These are phyloP conservation scores for Pseudococcus jackbeardsleyi DNA, from an alignment of 2,888 invertebrate species.

Conservation along the genomic window DNA sequence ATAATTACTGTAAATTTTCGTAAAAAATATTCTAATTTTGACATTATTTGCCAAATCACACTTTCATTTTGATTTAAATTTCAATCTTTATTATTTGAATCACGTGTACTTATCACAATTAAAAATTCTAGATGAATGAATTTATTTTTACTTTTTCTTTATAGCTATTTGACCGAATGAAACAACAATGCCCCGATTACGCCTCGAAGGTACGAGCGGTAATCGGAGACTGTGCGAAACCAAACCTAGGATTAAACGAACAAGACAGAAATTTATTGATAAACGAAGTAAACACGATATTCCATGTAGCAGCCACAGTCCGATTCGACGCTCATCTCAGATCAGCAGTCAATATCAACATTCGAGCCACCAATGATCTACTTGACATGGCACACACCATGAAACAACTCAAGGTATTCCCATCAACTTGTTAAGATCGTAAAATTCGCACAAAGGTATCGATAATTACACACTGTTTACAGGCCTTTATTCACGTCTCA, in stretches of 20 bases:
- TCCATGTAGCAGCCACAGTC: constrained; percentile 93
- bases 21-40: no score
- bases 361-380: constrained; percentile 81
- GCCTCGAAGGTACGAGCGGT: constrained; percentile 79
- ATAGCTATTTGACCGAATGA: constrained; percentile 66
- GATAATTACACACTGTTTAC: neutral
- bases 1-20: no score
- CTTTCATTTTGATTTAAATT: no score
- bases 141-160: neutral
- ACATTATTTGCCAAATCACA: no score
- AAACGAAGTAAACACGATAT: constrained; percentile 73
- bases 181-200: constrained; percentile 72
- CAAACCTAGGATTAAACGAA: constrained; percentile 76
- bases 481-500: constrained; percentile 66
- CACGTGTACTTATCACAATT: no score
- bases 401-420: constrained; percentile 76
- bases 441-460: neutral
- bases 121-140: no score
- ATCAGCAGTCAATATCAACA: constrained; percentile 83
- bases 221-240: constrained; percentile 77
- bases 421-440: neutral
- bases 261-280: constrained; percentile 76
- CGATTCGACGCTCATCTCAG: constrained; percentile 86
- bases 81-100: no score
- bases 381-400: constrained; percentile 80